Conservation (phyloP, 2,113 vertebrate species). For the Amblyornis subalaris region DNA sequence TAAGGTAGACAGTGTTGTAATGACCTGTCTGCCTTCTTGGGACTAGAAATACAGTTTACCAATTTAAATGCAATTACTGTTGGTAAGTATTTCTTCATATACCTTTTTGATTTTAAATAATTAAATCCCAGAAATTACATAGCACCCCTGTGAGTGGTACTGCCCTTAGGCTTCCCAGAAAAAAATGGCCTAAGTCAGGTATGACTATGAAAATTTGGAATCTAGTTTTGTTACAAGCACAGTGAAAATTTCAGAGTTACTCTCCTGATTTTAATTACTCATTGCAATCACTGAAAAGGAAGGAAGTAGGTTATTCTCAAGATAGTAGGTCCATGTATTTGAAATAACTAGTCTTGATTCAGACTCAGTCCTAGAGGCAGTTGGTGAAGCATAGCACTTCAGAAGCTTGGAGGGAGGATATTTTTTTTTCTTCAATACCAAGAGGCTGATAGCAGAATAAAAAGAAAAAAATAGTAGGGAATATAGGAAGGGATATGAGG, state of each 20-base stretch:
- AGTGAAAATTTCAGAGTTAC: background rate
- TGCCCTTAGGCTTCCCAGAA: background rate
- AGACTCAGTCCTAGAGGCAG: background rate
- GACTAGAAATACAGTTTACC: background rate
- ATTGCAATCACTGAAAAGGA: background rate
- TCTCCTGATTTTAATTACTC: background rate
- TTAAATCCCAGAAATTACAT: background rate
- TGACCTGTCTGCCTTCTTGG: background rate
- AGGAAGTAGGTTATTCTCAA: background rate
- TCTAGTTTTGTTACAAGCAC: background rate
- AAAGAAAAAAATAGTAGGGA: background rate
- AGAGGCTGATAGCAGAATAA: background rate
- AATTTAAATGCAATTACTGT: background rate
- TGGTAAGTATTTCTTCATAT: background rate
- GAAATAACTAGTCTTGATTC: background rate
- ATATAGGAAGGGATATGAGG: background rate
- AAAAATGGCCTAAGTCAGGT: background rate
- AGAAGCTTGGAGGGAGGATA: background rate
- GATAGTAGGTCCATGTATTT: background rate
- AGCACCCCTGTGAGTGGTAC: background rate
- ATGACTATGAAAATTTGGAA: background rate
- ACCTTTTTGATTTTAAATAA: background rate
- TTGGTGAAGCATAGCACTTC: background rate
- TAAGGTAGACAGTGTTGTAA: background rate
- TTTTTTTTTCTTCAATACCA: background rate